Conservation (phyloP, 30 jellyfish, hydroid and myxozoan species). For the Euphysa ruthae region DNA sequence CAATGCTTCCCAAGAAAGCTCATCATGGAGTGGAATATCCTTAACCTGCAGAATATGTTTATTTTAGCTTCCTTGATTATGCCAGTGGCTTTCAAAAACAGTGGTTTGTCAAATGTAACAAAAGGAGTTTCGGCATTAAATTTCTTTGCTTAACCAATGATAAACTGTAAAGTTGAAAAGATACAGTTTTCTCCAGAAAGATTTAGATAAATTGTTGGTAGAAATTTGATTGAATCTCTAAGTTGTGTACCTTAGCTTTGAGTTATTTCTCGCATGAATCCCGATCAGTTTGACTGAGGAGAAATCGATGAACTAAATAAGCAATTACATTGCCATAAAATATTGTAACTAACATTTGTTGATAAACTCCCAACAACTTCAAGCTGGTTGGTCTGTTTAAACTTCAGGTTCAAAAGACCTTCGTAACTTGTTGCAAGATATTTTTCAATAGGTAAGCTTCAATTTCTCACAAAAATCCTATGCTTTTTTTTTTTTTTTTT, state of each 20-base stretch:
- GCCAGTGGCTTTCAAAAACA: constrained; percentile 22
- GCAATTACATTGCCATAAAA: no score
- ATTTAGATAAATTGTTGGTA: constrained; percentile 31
- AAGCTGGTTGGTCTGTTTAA: no score
- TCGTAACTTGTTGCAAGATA: no score
- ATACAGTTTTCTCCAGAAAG: constrained; percentile 39
- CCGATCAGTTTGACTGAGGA: constrained; percentile 38
- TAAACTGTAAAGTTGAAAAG: constrained; percentile 7
- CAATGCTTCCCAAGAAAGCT: constrained; percentile 41
- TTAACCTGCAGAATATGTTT: constrained; percentile 21
- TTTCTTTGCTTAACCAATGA: constrained; percentile 14
- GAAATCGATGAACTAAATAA: not conserved
- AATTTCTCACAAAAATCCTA: no score
- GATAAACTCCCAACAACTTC: no score
- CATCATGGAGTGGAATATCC: constrained; percentile 44
- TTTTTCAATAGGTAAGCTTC: no score
- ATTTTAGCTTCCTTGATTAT: constrained; percentile 14
- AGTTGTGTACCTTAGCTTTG: constrained; percentile 6
- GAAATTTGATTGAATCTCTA: not conserved
- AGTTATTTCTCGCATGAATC: constrained; percentile 25
- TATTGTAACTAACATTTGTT: no score
- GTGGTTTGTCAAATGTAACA: constrained; percentile 46
- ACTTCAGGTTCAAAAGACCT: no score
- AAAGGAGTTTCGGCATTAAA: constrained; percentile 5
- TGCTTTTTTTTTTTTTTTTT: no score